Evolutionary conservation across 2,797 vertebrate genomes (phyloP).

Genomic region (Tokudaia muenninki): DNA sequence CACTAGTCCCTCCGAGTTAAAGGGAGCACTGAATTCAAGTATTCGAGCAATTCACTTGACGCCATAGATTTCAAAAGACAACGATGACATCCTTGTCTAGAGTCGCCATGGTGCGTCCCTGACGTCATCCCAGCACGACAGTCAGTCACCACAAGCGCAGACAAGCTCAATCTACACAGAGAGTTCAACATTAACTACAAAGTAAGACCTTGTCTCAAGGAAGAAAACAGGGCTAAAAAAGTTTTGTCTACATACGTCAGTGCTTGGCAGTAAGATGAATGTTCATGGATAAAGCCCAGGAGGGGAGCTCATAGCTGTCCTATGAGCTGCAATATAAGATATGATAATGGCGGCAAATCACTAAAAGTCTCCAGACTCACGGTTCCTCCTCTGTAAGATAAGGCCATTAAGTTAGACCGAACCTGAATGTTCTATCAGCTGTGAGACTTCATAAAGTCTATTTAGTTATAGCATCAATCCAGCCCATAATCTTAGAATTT

Average conservation of each 20-base stretch:
- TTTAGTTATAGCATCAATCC: not conserved
- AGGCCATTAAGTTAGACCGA: not conserved
- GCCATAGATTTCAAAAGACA: not conserved
- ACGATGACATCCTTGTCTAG: not conserved
- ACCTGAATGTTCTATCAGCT: not conserved
- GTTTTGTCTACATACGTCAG: not conserved
- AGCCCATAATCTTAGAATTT: slow-evolving; percentile 2
- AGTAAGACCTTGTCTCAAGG: not conserved
- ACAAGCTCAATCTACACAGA: not conserved
- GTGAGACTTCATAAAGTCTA: slow-evolving; percentile 41
- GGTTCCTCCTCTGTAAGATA: not conserved
- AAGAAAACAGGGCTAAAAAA: not conserved
- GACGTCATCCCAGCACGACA: not conserved
- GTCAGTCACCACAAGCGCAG: not conserved
- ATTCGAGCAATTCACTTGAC: not conserved
- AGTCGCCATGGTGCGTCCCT: not conserved
- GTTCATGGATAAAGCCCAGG: not conserved
- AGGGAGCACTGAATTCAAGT: not conserved
- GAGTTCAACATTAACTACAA: not conserved
- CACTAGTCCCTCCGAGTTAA: not conserved
- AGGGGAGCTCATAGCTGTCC: not conserved
- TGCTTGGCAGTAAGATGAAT: not conserved
- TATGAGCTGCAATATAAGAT: not conserved
- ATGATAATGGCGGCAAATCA: slow-evolving; percentile 1
- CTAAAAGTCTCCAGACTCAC: not conserved